Base-by-base conservation (phyloP, 2,113 vertebrate species). In the Hydropotes inermis region DNA sequence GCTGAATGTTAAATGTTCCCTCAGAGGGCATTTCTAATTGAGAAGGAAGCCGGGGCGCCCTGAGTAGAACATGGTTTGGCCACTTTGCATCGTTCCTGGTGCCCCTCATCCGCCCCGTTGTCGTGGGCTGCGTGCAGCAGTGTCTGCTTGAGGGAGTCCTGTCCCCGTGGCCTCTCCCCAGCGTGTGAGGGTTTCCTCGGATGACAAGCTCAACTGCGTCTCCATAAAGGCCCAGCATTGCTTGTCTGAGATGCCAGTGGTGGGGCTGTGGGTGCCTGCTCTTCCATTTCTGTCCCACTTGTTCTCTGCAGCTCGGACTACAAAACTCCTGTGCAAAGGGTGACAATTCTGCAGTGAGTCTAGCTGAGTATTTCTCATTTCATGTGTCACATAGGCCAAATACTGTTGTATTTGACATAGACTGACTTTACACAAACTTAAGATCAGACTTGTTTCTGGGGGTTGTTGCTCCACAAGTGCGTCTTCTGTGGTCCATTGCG, bases 51-150 rank as follows among this genome's bases (percentile, higher is more conserved):
- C 8, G 23, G n/a, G 12, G 7, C 30, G 36, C 55, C 79, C n/a
- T 7, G 39, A 64, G 57, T 15, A 27, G 54, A 36, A 19, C 3
- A 0, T 8, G 16, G 25, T 67, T 21, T 70, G 43, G 87, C 39
- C 3, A 13, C 25, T 36, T 21, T 3, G n/a, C 4, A 0, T 7
- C 55, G 1, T n/a, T 55, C n/a, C 21, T 3, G 6, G 11, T 13
- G 17, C 47, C 15, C 55, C 58, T 57, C 0, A 3, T n/a, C 58
- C 7, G 0, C 3, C 86, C 39, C 2, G 21, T n/a, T 55, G 10
- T 52, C 43, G 3, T 79, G 1, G 0, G 50, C 54, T 58, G n/a
- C 27, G 25, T 27, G 70, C 50, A 25, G 30, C 54, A 19, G 54
- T 7, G 30, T 7, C 9, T 0, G 25, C 23, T 39, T 4, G 13